Evolutionary conservation across 1,140 invertebrate genomes (phyloP), one percentile per base, ranked within the genome.

Genomic region (Bombyx mori): DNA sequence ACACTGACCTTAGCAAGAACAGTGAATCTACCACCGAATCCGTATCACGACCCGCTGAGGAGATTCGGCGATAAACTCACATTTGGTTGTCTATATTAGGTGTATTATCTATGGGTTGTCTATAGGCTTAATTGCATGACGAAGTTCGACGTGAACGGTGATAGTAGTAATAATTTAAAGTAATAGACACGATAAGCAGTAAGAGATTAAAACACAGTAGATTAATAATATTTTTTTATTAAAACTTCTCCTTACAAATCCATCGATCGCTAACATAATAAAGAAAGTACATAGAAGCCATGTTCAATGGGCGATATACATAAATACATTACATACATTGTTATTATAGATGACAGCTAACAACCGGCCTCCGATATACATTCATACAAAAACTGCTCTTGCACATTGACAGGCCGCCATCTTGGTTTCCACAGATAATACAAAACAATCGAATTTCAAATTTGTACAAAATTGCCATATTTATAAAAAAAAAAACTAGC

Each of bases 221-320:
- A 50, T 63, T 63, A 58, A 58, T 63, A 51, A 60, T 60, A 65
- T 65, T 65, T 73, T 74, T 71, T 69, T 71, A 71, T 71, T 71
- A 74, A 73, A 74, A 74, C 69, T 73, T 71, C 65, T 71, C 65
- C 65, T 74, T 71, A 74, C 69, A 74, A 74, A 74, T 69, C 71
- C 71, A 74, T 71, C 62, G 71, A 71, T 71, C 63, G 65, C 69
- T 71, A 74, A 74, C 68, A 65, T 67, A 74, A 66, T 71, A 66
- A 65, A 73, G 65, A 70, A 68, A 63, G 68, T 66, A 70, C 71
- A 69, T 62, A 65, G 63, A 73, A 73, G 68, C 68, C 68, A 68
- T 71, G 66, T 71, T 61, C 62, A 58, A 60, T 62, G 62, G 57
- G 68, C 65, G 68, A 66, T 73, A 70, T 66, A 63, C 61, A 70